These are phyloP conservation scores for Champsocephalus esox DNA, from an alignment of 2,797 vertebrate species.

Conservation along the genomic window DNA sequence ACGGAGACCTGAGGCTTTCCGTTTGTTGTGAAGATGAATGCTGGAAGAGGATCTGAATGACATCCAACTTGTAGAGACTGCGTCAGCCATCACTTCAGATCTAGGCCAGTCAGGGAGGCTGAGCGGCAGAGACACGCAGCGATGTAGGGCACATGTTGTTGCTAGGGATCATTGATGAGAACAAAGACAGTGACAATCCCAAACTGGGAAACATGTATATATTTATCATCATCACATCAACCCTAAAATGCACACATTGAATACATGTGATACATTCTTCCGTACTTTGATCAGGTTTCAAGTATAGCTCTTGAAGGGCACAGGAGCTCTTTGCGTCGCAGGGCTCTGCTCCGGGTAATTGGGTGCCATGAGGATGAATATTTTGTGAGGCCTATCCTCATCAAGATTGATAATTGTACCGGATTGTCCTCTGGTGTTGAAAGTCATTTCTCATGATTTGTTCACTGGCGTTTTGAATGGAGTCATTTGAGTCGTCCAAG, in stretches of 20 bases:
- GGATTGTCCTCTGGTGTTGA: slow-evolving; percentile 61
- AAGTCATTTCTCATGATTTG: slow-evolving; percentile 58
- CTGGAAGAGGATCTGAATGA: slow-evolving; percentile 71
- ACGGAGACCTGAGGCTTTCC: slow-evolving; percentile 57
- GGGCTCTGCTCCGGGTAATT: slow-evolving; percentile 61
- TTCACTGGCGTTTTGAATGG: slow-evolving; percentile 29
- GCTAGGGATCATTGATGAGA: slow-evolving; percentile 53
- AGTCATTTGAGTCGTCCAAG: slow-evolving; percentile 34
- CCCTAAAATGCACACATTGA: background rate
- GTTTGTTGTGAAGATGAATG: slow-evolving; percentile 72
- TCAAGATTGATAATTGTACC: slow-evolving; percentile 68
- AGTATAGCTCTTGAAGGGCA: slow-evolving; percentile 49
- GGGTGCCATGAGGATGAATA: slow-evolving; percentile 60
- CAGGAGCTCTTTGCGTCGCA: slow-evolving; percentile 17
- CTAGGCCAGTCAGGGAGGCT: slow-evolving; percentile 62
- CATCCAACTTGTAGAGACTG: slow-evolving; percentile 62
- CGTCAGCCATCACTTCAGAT: slow-evolving; percentile 71
- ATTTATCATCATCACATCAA: too few species aligned
- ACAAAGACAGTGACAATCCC: slow-evolving; percentile 53
- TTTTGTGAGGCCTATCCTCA: slow-evolving; percentile 60
- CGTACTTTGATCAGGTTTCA: slow-evolving; percentile 11
- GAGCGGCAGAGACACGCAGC: slow-evolving; percentile 35
- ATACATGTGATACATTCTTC: background rate
- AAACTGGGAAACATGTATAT: background rate
- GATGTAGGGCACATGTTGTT: slow-evolving; percentile 64